Evolutionary conservation across 1,140 invertebrate genomes (phyloP).

Genomic region (Conus ventricosus): DNA sequence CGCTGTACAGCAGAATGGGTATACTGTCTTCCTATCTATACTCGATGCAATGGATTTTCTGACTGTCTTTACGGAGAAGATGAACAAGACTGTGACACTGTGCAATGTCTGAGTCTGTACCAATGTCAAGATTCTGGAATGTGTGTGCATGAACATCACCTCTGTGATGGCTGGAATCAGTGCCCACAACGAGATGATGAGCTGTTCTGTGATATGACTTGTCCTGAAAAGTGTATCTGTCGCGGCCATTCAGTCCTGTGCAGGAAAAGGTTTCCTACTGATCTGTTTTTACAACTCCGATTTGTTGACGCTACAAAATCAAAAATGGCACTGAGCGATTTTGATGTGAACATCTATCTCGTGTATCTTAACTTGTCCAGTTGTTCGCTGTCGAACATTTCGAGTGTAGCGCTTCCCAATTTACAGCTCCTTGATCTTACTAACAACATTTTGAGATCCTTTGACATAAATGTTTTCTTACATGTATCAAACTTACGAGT

Average conservation of each 20-base stretch:
- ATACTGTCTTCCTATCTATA: background rate
- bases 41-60: background rate
- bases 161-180: background rate
- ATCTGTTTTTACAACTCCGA: too few species aligned
- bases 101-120: background rate
- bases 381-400: background rate
- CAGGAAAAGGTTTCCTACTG: background rate
- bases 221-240: constrained; percentile 49
- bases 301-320: background rate
- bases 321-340: background rate
- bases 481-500: background rate
- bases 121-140: background rate
- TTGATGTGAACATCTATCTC: background rate
- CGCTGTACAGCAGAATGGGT: too few species aligned
- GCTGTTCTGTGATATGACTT: constrained; percentile 21
- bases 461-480: background rate
- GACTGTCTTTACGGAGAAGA: background rate
- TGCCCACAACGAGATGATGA: background rate
- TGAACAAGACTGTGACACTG: background rate
- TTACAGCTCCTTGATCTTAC: background rate
- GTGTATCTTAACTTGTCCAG: background rate
- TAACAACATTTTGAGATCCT: background rate
- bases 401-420: background rate
- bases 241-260: constrained; percentile 8
- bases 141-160: background rate